A percentile compares a stretch with the other conserved stretches of the same genome.
phyloP scores from a whole-genome alignment of 2,797 vertebrate species.

The Perodicticus potto region DNA sequence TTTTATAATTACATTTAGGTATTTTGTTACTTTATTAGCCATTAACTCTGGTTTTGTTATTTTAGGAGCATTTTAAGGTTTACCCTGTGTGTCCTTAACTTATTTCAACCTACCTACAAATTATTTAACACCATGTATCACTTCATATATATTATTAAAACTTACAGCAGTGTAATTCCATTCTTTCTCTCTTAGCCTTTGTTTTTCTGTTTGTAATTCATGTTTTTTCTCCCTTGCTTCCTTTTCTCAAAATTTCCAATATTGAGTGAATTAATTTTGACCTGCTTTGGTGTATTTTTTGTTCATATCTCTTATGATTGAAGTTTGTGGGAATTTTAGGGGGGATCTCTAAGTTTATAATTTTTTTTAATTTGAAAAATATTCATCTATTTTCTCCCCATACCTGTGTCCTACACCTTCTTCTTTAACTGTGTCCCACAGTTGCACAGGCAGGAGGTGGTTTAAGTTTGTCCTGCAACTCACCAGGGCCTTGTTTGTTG shows the following conservation, averaged over 20 bases:
- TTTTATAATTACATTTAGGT: not conserved
- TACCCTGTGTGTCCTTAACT: not conserved
- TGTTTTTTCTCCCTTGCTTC: not conserved
- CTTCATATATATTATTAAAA: not conserved
- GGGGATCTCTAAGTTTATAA: not conserved
- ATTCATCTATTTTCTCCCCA: not conserved
- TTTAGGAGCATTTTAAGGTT: not conserved
- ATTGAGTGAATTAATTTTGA: not conserved
- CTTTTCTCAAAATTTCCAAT: not conserved
- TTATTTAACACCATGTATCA: not conserved
- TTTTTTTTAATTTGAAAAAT: not conserved
- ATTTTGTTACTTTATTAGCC: not conserved
- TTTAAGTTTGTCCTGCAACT: not conserved
- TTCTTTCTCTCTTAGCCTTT: not conserved
- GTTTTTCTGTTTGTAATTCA: not conserved
- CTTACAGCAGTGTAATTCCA: not conserved
- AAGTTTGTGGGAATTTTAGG: not conserved
- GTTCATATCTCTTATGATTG: not conserved
- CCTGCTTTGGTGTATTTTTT: not conserved
- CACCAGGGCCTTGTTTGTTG: not conserved
- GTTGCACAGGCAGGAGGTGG: not conserved
- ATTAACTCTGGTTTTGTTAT: not conserved
- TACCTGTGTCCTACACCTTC: rapidly evolving
- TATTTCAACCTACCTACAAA: not conserved
- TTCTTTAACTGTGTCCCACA: not conserved